Percentiles rank a stretch among this genome's conserved stretches.
These are phyloP conservation scores for Caenorhabditis sp. DNA, from an alignment of 2,888 invertebrate genomes.

Conservation along the genomic window DNA sequence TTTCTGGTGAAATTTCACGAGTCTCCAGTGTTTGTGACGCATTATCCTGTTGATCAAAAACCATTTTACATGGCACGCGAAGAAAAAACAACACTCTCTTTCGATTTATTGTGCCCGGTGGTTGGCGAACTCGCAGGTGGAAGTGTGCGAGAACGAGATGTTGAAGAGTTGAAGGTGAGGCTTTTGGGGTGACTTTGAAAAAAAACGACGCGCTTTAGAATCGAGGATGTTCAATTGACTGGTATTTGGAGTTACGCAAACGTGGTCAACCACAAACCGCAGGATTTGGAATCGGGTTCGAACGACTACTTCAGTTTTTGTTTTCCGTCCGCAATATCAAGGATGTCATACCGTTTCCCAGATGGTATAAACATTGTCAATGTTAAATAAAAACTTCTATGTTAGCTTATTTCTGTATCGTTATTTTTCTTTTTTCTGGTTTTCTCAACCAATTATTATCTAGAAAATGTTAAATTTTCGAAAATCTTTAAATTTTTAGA, in stretches of 20 bases:
- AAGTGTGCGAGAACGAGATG: conserved; percentile 86
- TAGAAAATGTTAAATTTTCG: neutral
- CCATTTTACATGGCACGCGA: conserved; percentile 86
- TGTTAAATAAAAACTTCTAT: conserved; percentile 42
- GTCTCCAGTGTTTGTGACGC: conserved; percentile 85
- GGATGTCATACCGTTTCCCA: conserved; percentile 91
- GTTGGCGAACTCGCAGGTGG: conserved; percentile 96
- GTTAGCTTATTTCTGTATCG: conserved; percentile 5
- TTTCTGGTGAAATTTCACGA: conserved; percentile 59
- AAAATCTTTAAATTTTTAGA: conserved; percentile 4
- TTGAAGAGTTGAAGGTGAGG: conserved; percentile 74
- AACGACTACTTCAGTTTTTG: conserved; percentile 80
- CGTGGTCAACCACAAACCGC: conserved; percentile 89
- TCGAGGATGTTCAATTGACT: conserved; percentile 17
- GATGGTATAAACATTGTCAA: conserved; percentile 78
- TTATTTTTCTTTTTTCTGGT: neutral
- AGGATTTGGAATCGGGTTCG: conserved; percentile 95
- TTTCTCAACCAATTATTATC: neutral
- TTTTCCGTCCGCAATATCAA: conserved; percentile 87
- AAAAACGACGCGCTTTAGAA: no score
- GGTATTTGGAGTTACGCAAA: conserved; percentile 75
- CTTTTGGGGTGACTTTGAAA: no score
- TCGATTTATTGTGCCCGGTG: conserved; percentile 86
- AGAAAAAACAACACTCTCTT: conserved; percentile 66
- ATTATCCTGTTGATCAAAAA: conserved; percentile 88